Percentiles rank a stretch among this genome's conserved stretches.
Conservation (phyloP, 2,888 invertebrate genomes). For the Andrena praecox region DNA sequence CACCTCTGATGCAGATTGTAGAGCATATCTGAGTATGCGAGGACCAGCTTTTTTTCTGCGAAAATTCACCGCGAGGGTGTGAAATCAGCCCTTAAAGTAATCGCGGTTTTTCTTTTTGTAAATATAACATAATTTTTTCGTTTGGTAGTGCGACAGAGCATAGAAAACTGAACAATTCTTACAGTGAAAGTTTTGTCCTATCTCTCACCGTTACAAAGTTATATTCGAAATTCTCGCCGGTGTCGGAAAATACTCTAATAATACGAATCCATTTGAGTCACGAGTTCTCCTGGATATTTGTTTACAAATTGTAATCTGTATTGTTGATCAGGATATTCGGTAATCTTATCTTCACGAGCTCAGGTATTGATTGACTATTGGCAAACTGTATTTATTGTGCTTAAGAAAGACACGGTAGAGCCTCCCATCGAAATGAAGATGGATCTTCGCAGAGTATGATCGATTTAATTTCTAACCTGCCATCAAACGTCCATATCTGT, state of each 20-base stretch:
- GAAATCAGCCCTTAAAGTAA: too few species aligned
- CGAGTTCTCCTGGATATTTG: constrained; percentile 1
- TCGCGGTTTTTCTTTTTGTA: too few species aligned
- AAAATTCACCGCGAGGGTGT: too few species aligned
- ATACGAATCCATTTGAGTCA: not conserved
- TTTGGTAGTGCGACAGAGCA: too few species aligned
- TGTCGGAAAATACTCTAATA: not conserved
- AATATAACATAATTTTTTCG: too few species aligned
- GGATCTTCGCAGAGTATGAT: not conserved
- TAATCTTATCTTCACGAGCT: constrained; percentile 48
- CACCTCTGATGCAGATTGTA: too few species aligned
- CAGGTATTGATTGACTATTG: constrained; percentile 37
- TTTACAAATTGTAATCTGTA: constrained; percentile 23
- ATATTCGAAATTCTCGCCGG: too few species aligned
- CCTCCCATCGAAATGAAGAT: not conserved
- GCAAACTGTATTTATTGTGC: constrained; percentile 12
- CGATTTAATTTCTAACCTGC: constrained; percentile 1
- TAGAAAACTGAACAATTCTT: too few species aligned
- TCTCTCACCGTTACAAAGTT: too few species aligned
- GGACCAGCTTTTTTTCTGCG: too few species aligned
- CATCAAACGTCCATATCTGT: not conserved
- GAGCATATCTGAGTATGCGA: too few species aligned
- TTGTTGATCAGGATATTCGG: constrained; percentile 24
- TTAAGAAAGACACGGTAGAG: not conserved
- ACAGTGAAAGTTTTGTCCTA: too few species aligned